phyloP scores from a whole-genome alignment of 2,888 invertebrate species.

The Helleia helle region DNA sequence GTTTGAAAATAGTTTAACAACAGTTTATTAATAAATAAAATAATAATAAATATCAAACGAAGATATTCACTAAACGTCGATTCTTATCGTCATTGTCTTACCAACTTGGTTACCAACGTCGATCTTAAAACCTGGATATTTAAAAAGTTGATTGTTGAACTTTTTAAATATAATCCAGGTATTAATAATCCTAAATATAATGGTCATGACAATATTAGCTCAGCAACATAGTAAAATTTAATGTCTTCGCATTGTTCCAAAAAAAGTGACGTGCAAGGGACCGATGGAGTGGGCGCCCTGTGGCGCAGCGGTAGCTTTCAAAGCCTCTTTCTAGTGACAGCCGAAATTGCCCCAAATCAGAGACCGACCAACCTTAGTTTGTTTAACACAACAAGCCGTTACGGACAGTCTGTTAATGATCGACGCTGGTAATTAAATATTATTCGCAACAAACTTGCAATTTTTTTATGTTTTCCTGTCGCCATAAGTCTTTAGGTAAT shows the following conservation, averaged over 20 bases:
- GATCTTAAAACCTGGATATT: not conserved
- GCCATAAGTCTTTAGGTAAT: too few species aligned
- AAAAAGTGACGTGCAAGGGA: constrained; percentile 44
- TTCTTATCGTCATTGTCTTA: too few species aligned
- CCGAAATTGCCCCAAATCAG: constrained; percentile 59
- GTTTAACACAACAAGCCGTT: constrained; percentile 62
- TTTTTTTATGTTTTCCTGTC: not conserved
- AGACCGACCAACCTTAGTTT: constrained; percentile 51
- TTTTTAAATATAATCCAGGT: too few species aligned
- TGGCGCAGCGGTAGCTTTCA: constrained; percentile 50
- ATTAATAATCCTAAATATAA: too few species aligned
- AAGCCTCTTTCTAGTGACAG: constrained; percentile 55
- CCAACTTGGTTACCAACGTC: too few species aligned
- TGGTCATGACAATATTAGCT: not conserved
- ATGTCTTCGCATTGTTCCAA: constrained; percentile 22
- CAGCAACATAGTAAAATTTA: constrained; percentile 17
- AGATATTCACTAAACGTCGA: too few species aligned
- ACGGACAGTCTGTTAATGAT: constrained; percentile 40
- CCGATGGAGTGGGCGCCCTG: constrained; percentile 60
- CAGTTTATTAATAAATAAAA: too few species aligned
- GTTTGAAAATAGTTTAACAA: too few species aligned
- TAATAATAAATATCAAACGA: too few species aligned
- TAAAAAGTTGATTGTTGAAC: too few species aligned
- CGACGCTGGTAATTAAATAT: constrained; percentile 33
- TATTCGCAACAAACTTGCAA: not conserved